A percentile compares a stretch with the other conserved stretches of the same genome.
Conservation (phyloP, 2,797 vertebrate species). For the Anniella stebbinsi region DNA sequence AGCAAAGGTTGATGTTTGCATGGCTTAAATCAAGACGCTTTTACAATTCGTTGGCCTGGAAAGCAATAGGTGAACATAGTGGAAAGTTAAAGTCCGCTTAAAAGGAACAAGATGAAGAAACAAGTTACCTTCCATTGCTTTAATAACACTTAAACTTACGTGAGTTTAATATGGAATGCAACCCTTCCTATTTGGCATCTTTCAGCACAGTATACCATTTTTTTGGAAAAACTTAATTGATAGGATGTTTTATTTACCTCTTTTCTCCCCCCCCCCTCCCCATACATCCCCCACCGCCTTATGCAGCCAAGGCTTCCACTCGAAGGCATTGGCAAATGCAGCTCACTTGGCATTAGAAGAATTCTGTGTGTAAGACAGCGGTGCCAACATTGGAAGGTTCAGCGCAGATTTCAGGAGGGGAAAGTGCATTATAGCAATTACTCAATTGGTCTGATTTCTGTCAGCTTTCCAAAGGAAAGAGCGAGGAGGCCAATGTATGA, state of each 20-base stretch:
- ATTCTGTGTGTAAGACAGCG: slow-evolving; percentile 46
- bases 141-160: slow-evolving; percentile 29
- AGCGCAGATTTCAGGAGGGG: slow-evolving; percentile 48
- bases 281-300: not conserved
- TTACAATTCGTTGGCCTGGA: slow-evolving; percentile 37
- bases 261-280: not conserved
- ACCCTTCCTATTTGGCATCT: not conserved
- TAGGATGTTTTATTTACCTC: not conserved
- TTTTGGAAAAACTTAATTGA: not conserved
- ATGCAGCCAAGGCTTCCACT: slow-evolving; percentile 35
- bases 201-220: not conserved
- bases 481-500: slow-evolving; percentile 54
- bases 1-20: slow-evolving; percentile 34
- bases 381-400: slow-evolving; percentile 55
- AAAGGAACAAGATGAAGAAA: not conserved
- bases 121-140: not conserved
- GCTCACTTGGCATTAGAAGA: slow-evolving; percentile 53
- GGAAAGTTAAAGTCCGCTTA: slow-evolving; percentile 24
- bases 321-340: slow-evolving; percentile 20
- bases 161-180: not conserved
- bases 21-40: not conserved
- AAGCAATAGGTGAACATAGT: slow-evolving; percentile 34
- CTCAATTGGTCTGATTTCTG: slow-evolving; percentile 61
- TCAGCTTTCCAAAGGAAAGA: slow-evolving; percentile 62
- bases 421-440: slow-evolving; percentile 61